Evolutionary conservation across 2,797 vertebrate genomes (phyloP).

Genomic region (Emydoidea blandingii): DNA sequence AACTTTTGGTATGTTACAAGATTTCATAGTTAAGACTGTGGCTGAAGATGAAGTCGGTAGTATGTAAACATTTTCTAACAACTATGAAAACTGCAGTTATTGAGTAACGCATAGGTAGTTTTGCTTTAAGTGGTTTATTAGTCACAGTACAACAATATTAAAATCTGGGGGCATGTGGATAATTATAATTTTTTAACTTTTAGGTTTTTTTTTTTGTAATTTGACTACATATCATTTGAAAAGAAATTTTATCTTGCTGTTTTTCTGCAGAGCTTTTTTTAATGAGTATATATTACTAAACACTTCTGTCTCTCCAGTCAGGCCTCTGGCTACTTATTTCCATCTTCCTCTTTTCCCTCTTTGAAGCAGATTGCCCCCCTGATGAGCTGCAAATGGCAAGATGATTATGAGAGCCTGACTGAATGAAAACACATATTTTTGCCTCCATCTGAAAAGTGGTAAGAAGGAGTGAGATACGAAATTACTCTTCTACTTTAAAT

Average conservation of each 20-base stretch:
- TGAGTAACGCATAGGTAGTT: background rate
- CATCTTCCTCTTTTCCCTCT: background rate
- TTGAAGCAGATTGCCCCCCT: background rate
- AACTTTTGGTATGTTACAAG: background rate
- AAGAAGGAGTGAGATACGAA: conserved; percentile 24
- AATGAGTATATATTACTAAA: background rate
- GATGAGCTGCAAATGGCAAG: background rate
- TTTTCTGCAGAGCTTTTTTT: background rate
- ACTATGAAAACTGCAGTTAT: background rate
- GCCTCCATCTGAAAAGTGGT: background rate
- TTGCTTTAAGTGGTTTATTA: background rate
- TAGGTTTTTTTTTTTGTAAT: background rate
- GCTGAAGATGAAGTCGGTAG: background rate
- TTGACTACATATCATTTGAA: background rate
- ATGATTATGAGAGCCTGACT: conserved; percentile 15
- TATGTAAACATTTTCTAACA: background rate
- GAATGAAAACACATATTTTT: background rate
- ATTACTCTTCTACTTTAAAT: conserved; percentile 20
- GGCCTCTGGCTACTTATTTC: background rate
- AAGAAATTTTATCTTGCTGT: background rate
- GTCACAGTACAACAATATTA: rapidly evolving
- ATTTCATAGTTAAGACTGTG: background rate
- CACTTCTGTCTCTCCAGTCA: background rate
- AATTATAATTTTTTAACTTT: background rate
- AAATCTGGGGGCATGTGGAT: too few relatives aligned